Base-by-base conservation (phyloP, 2,888 invertebrate genomes). In the Leptogaster cylindrica region DNA sequence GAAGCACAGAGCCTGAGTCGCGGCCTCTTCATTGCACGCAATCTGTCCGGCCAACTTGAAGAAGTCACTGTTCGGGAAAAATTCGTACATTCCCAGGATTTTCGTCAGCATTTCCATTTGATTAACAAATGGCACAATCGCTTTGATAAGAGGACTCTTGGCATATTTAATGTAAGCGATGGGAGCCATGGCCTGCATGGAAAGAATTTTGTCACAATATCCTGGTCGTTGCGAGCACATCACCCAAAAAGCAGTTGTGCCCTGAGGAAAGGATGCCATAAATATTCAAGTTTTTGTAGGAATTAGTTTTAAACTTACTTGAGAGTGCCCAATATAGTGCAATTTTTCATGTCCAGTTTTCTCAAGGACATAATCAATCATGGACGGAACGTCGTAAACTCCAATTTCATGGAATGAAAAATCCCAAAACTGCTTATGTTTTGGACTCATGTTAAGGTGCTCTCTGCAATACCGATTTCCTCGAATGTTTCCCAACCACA, bases 351-450 rank as follows among this genome's bases (percentile, higher is more conserved):
- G 81, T 0, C 82, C 81, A 0, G 88, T 87, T 0, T 70, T 65
- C 10, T 74, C 71, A 0, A 83, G 72, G 5, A 86, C 82, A 67
- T 88, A 87, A 76, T 95, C 90, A 46, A 97, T 88, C 86, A 90
- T 91, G 0, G 91, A 86, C 0, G 95, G 93, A 55, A 95, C 75
- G 79, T 96, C 96, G 71, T 86, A 86, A 67, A 84, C 79, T 2
- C 92, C 95, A 77, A 95, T 92, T 79, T 96, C 91, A 76, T 95
- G 91, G 88, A 89, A 95, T 68, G 91, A 91, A 75, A 88, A 90
- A 51, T 83, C 76, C 89, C 89, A 90, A 76, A 83, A 90, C n/a
- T 80, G 76, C 8, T 74, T 73, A n/a, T 75, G 75, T 61, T 79
- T 76, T 12, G 79, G 78, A 73, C 78, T 77, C 14, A 77, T 72